Evolutionary conservation across 2,888 invertebrate species (phyloP), one percentile per base, ranked within the genome.

Genomic region (Erebia epiphron): DNA sequence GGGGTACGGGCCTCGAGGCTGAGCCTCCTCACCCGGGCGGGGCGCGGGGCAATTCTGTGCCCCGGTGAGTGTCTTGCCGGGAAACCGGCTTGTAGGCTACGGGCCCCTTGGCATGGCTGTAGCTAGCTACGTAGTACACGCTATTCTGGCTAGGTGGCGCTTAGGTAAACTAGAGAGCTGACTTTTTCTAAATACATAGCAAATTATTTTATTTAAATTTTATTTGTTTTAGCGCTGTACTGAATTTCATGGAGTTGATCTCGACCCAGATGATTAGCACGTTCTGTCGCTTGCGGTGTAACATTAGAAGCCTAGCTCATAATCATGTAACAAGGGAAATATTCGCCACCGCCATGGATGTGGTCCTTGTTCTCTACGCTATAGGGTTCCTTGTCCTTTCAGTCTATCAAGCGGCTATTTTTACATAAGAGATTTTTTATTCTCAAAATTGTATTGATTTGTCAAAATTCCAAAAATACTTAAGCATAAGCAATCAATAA

Each of bases 351-450:
- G 79, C 81, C 10, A 85, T 91, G 86, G 91, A 92, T 62, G 56
- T 87, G 0, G 77, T 89, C 2, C 82, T 92, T 0, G 79, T 89
- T 0, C 60, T 89, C 0, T 92, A 92, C 74, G 90, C 89, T 0
- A 75, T 90, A 14, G 90, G 91, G 0, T 91, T 91, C 76, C 82
- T 92, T 5, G 69, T 88, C 8, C 73, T 92, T 10, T 86, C 89
- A 1, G 75, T 90, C 78, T 91, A 89, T 73, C 89, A 91, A 71
- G 84, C 78, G 8, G 71, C 77, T 13, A 50, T 79, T 13, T 73
- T 74, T 21, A 71, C 70, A 9, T 14, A 4, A 2, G 21, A 21
- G 5, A 35, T 35, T 3, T 58, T n/a, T 11, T 58, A 35, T 11
- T 35, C 3, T 58, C 14, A 58, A 26, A 18, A 21, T 14, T 3